These are phyloP conservation scores for Torymus aiolomorphi DNA, from an alignment of 2,888 invertebrate species.

Conservation along the genomic window DNA sequence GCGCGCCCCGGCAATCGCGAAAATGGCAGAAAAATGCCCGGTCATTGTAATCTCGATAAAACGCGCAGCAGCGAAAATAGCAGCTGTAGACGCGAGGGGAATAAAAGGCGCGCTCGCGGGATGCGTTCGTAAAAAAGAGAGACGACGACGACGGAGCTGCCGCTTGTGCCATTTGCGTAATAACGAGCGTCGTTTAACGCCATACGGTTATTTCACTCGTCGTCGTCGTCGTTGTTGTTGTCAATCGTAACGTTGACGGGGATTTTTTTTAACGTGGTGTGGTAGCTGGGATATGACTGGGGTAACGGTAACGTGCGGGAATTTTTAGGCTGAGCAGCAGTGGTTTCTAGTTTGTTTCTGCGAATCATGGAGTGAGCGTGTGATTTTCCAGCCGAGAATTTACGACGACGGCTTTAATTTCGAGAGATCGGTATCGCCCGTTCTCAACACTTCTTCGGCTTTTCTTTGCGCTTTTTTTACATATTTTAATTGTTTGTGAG, in stretches of 20 bases:
- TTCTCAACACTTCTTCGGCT: too few relatives aligned
- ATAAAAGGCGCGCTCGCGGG: not conserved
- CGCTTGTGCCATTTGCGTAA: constrained; percentile 55
- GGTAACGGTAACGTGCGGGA: too few relatives aligned
- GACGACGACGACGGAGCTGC: not conserved
- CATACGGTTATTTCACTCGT: not conserved
- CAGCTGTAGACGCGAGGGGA: constrained; percentile 12
- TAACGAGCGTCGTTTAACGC: constrained; percentile 51
- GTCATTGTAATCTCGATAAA: constrained; percentile 55
- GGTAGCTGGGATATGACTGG: too few relatives aligned
- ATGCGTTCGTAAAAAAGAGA: constrained; percentile 16
- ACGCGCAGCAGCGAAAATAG: constrained; percentile 2
- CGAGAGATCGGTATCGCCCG: not conserved
- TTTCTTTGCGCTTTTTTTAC: too few relatives aligned
- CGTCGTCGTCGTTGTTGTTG: not conserved
- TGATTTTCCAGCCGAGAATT: too few relatives aligned
- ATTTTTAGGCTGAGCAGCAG: too few relatives aligned
- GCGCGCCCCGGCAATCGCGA: constrained; percentile 30
- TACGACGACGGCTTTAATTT: not conserved
- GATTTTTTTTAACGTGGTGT: constrained; percentile 1
- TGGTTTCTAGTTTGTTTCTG: not conserved
- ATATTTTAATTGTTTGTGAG: too few relatives aligned
- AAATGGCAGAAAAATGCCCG: constrained; percentile 41
- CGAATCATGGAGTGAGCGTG: not conserved
- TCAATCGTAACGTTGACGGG: constrained; percentile 18